Percentiles rank a stretch among this genome's conserved stretches.
Evolutionary conservation across 1,140 invertebrate species (phyloP).

Genomic region (Sipha flava): DNA sequence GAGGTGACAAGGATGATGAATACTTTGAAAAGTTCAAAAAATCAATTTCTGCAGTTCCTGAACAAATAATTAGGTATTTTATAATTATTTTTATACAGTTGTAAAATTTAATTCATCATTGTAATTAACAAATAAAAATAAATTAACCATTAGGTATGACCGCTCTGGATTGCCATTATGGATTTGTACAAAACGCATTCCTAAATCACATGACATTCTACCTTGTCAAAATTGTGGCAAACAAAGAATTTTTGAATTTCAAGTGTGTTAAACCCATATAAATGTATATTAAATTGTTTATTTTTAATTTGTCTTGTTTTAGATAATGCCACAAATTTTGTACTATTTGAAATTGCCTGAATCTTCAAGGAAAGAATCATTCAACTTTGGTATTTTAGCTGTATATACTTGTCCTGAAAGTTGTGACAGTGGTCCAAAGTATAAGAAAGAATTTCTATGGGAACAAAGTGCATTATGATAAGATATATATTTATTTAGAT

Average conservation of each 20-base stretch:
- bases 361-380: constrained; percentile 54
- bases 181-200: constrained; percentile 54
- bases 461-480: constrained; percentile 64
- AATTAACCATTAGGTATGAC: constrained; percentile 54
- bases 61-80: constrained; percentile 58
- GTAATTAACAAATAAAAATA: background rate
- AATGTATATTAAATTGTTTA: background rate
- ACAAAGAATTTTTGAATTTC: constrained; percentile 81
- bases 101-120: too few species aligned
- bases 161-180: constrained; percentile 67
- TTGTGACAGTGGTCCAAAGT: constrained; percentile 56
- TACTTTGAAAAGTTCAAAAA: constrained; percentile 60
- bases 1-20: constrained; percentile 59
- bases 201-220: constrained; percentile 52
- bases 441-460: constrained; percentile 70
- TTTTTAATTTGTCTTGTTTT: constrained; percentile 41
- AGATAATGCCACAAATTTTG: constrained; percentile 88
- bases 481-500: background rate
- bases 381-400: constrained; percentile 84
- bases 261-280: constrained; percentile 49
- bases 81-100: constrained; percentile 29
- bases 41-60: constrained; percentile 52
- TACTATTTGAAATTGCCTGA: constrained; percentile 57
- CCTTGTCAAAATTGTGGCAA: constrained; percentile 65
- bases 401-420: constrained; percentile 77